Percentiles rank a stretch among this genome's conserved stretches.
Conservation (phyloP, 2,113 vertebrate genomes). For the Leptosomus discolor region DNA sequence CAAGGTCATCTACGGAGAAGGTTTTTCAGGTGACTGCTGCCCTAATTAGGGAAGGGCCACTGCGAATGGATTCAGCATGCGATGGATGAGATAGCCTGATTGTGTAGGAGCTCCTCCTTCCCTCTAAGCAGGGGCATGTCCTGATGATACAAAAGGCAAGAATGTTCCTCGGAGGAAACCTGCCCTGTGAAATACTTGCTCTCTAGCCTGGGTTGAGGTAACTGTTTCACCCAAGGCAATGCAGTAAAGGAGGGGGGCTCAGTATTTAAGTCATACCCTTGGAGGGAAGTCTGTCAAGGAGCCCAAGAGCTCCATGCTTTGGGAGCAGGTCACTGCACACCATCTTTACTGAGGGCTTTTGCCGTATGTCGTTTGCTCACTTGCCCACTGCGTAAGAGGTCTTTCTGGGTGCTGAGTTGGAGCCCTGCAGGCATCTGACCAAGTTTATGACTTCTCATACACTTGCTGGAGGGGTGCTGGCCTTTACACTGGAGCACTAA, state of each 20-base stretch:
- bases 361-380: neutral
- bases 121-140: slow-evolving; percentile 45
- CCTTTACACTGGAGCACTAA: neutral
- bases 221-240: neutral
- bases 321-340: neutral
- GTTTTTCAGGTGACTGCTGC: neutral
- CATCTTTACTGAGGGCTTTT: neutral
- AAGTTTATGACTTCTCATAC: neutral
- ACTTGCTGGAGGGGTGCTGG: neutral
- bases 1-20: neutral
- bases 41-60: slow-evolving; percentile 9
- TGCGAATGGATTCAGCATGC: neutral
- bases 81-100: neutral
- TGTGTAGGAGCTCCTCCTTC: neutral
- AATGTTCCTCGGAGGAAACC: slow-evolving; percentile 40
- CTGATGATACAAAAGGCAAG: slow-evolving; percentile 57
- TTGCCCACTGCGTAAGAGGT: neutral
- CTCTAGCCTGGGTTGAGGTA: neutral
- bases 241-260: neutral
- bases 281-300: neutral
- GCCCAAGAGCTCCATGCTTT: accelerated
- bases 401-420: accelerated
- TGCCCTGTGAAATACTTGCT: neutral
- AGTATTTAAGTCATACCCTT: neutral
- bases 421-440: neutral